phyloP scores from a whole-genome alignment of 2,113 vertebrate species.

The Gymnobelideus leadbeateri region DNA sequence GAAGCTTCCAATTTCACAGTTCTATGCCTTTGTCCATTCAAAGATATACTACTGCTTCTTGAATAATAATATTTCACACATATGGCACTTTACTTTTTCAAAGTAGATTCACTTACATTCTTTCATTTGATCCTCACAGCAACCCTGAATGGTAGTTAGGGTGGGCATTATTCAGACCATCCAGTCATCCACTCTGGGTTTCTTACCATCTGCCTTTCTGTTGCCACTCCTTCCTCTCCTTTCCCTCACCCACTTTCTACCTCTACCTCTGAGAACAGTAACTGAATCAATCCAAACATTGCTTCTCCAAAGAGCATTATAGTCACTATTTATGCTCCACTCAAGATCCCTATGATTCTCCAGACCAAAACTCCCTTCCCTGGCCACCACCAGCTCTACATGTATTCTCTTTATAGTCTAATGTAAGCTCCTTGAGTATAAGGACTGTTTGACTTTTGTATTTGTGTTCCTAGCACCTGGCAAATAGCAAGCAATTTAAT shows the following conservation, averaged over 20 bases:
- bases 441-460: not conserved
- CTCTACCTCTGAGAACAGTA: not conserved
- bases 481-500: not conserved
- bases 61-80: slow-evolving; percentile 12
- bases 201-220: not conserved
- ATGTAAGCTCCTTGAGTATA: not conserved
- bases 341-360: not conserved
- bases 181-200: not conserved
- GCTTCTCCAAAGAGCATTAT: not conserved
- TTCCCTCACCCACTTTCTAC: not conserved
- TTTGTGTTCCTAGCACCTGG: not conserved
- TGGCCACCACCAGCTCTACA: not conserved
- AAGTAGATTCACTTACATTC: not conserved
- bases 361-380: not conserved
- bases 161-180: not conserved
- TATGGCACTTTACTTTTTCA: slow-evolving; percentile 7
- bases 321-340: not conserved
- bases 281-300: not conserved
- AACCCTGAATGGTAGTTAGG: not conserved
- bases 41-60: not conserved
- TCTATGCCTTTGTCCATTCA: slow-evolving; percentile 1
- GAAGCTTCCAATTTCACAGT: not conserved
- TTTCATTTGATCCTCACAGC: not conserved
- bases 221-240: not conserved
- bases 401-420: not conserved